Conservation (phyloP, 1,140 invertebrate species). For the Adoxophyes honmai region DNA sequence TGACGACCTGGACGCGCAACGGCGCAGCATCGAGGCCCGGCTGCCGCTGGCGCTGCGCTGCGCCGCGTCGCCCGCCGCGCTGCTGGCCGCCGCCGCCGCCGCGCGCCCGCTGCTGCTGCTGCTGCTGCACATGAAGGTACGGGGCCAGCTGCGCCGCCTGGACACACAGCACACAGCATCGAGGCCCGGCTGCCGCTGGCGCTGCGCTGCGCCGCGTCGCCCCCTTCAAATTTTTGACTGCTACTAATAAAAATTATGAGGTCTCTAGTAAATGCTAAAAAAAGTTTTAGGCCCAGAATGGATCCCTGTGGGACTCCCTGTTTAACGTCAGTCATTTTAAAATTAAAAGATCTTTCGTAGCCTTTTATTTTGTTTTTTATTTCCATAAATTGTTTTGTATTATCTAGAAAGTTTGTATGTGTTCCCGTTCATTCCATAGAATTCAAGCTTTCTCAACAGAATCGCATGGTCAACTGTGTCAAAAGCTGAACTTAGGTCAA, state of each 20-base stretch:
- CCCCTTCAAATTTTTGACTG: too few species aligned
- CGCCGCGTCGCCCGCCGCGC: conserved; percentile 77
- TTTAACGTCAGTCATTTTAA: too few species aligned
- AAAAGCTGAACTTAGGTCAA: too few species aligned
- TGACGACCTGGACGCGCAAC: conserved; percentile 42
- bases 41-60: conserved; percentile 85
- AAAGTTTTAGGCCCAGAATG: background rate
- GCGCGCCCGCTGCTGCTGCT: conserved; percentile 74
- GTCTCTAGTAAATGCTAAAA: too few species aligned
- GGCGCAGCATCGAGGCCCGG: conserved; percentile 79
- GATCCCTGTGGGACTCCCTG: background rate
- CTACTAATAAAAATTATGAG: too few species aligned
- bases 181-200: conserved; percentile 84
- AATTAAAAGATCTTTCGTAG: too few species aligned
- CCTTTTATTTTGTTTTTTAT: too few species aligned
- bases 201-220: conserved; percentile 81
- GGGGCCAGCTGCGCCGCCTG: conserved; percentile 51
- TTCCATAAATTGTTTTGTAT: too few species aligned
- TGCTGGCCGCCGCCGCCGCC: conserved; percentile 54
- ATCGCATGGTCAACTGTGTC: too few species aligned
- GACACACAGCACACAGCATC: conserved; percentile 69
- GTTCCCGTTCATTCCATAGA: too few species aligned
- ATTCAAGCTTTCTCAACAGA: too few species aligned
- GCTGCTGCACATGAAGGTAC: conserved; percentile 79
- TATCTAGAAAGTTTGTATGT: too few species aligned